These are phyloP conservation scores for Gymnocypris eckloni DNA, from an alignment of 2,797 vertebrate genomes.

Conservation along the genomic window DNA sequence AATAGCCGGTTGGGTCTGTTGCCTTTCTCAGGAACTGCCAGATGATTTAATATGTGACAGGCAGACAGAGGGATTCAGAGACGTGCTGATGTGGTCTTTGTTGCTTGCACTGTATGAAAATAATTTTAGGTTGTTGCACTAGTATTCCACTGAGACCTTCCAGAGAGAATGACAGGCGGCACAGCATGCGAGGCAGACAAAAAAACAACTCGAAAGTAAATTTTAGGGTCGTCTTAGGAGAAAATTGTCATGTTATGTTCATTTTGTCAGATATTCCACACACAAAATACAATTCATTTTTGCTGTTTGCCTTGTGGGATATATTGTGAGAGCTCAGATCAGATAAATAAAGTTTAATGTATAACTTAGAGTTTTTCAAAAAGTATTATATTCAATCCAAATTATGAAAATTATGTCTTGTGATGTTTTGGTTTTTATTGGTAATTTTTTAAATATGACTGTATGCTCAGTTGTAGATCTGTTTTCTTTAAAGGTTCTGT, in stretches of 20 bases:
- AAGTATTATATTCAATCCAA: neutral
- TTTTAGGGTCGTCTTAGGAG: conserved; percentile 48
- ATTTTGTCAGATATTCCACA: conserved; percentile 47
- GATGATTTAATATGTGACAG: conserved; percentile 45
- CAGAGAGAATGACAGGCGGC: conserved; percentile 54
- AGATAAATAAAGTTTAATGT: neutral
- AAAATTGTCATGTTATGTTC: conserved; percentile 57
- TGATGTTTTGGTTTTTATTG: neutral
- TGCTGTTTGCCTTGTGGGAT: neutral
- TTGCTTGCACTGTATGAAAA: conserved; percentile 54
- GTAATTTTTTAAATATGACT: neutral
- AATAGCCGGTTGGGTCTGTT: conserved; percentile 37
- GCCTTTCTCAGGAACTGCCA: conserved; percentile 51
- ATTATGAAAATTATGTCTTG: neutral
- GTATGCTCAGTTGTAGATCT: neutral
- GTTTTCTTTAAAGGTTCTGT: neutral
- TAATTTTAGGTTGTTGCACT: conserved; percentile 60
- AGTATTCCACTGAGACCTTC: conserved; percentile 49
- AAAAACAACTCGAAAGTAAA: conserved; percentile 35
- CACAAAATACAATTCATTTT: conserved; percentile 32
- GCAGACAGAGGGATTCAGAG: conserved; percentile 48
- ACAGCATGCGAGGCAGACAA: conserved; percentile 21
- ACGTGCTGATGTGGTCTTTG: conserved; percentile 59
- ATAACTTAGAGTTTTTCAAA: neutral
- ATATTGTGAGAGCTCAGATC: conserved; percentile 17